Evolutionary conservation across 1,140 invertebrate species (phyloP).

Genomic region (Hestina assimilis): DNA sequence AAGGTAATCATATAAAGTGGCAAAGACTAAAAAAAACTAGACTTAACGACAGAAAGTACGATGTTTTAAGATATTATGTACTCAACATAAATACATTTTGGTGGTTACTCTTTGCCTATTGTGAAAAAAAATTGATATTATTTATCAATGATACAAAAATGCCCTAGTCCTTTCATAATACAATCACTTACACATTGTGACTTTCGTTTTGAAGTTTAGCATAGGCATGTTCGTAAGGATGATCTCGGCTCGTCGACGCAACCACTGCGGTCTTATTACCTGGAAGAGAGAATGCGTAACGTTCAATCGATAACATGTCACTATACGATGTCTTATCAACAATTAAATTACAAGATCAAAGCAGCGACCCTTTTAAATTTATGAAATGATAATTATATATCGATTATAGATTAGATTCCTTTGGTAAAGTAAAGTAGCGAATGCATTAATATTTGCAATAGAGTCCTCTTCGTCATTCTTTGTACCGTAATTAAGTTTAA

Average conservation of each 20-base stretch:
- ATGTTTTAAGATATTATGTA: too few species aligned
- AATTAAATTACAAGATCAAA: slow-evolving; percentile 19
- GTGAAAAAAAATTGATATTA: too few species aligned
- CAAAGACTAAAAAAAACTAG: too few species aligned
- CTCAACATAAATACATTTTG: too few species aligned
- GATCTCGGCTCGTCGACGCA: slow-evolving; percentile 64
- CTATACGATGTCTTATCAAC: neutral
- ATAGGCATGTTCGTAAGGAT: slow-evolving; percentile 75
- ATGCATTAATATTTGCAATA: slow-evolving; percentile 2
- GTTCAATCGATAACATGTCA: neutral
- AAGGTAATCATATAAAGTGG: too few species aligned
- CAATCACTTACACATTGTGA: slow-evolving; percentile 59
- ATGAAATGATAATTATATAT: slow-evolving; percentile 23
- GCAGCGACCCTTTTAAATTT: slow-evolving; percentile 42
- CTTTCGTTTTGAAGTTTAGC: slow-evolving; percentile 70
- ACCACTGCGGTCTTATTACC: slow-evolving; percentile 50
- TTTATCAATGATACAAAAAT: too few species aligned
- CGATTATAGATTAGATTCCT: slow-evolving; percentile 33
- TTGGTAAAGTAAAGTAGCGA: slow-evolving; percentile 26
- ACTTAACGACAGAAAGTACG: too few species aligned
- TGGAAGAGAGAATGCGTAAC: slow-evolving; percentile 33
- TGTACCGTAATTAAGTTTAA: neutral
- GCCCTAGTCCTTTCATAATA: neutral
- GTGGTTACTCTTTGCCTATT: too few species aligned
- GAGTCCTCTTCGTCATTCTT: neutral